phyloP scores from a whole-genome alignment of 2,888 invertebrate genomes.

The Cyaniris semiargus region DNA sequence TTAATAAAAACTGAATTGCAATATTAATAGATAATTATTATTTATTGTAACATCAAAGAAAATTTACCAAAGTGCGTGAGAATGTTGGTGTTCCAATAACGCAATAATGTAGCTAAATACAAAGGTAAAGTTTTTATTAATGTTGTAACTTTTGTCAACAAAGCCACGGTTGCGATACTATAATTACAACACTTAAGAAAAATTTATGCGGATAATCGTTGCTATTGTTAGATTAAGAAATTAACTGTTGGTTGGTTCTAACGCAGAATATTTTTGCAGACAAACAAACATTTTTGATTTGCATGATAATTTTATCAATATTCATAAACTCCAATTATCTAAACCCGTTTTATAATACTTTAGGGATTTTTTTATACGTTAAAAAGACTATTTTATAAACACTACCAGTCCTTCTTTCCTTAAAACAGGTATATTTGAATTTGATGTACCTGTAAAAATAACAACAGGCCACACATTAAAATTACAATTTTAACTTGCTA shows the following conservation, averaged over 20 bases:
- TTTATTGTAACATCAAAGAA: not conserved
- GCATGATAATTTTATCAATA: too few species aligned
- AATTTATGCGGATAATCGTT: not conserved
- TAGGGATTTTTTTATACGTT: not conserved
- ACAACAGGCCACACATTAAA: not conserved
- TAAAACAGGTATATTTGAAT: too few species aligned
- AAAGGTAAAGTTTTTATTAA: slow-evolving; percentile 3
- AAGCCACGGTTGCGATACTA: not conserved
- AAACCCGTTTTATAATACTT: too few species aligned
- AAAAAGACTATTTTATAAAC: not conserved
- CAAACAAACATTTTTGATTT: too few species aligned
- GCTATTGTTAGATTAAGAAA: not conserved
- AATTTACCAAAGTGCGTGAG: not conserved
- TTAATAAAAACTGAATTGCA: not conserved
- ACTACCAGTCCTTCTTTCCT: not conserved
- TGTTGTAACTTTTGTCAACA: slow-evolving; percentile 19
- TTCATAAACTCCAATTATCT: too few species aligned
- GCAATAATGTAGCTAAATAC: not conserved
- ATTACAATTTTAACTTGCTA: too few species aligned
- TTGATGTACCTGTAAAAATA: not conserved
- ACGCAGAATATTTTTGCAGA: not conserved
- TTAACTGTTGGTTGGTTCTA: not conserved
- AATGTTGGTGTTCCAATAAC: not conserved
- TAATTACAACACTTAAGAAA: slow-evolving; percentile 3
- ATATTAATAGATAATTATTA: not conserved